Conservation (phyloP, 2,113 vertebrate genomes). For the Pollachius pollachius region DNA sequence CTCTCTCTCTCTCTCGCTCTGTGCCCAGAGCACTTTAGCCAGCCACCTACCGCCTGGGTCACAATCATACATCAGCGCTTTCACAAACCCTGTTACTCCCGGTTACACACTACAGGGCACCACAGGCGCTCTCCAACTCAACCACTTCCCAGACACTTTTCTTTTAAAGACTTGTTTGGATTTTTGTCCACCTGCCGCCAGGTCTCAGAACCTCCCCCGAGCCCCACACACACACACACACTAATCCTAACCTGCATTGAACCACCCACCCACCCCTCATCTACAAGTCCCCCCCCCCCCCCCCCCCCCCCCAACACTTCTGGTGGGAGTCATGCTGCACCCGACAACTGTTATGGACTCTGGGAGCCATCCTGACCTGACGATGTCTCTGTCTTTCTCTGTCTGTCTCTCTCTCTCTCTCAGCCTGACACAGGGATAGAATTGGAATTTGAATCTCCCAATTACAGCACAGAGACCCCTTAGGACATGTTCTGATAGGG, state of each 20-base stretch:
- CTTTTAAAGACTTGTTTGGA: too few relatives aligned
- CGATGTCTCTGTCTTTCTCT: slow-evolving; percentile 3
- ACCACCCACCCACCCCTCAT: too few relatives aligned
- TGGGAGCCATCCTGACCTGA: slow-evolving; percentile 29
- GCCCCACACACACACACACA: too few relatives aligned
- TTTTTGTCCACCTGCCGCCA: too few relatives aligned
- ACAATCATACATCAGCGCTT: too few relatives aligned
- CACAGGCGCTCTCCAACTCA: too few relatives aligned
- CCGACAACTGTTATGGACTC: slow-evolving; percentile 52
- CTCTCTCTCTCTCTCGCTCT: slow-evolving; percentile 4
- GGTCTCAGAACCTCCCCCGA: slow-evolving; percentile 8
- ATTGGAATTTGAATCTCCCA: slow-evolving; percentile 59
- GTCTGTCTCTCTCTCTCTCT: not conserved
- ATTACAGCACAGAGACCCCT: slow-evolving; percentile 54
- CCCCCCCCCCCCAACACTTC: not conserved
- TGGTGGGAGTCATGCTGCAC: not conserved
- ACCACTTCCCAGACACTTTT: too few relatives aligned
- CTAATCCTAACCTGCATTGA: too few relatives aligned
- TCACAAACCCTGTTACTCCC: too few relatives aligned
- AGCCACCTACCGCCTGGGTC: too few relatives aligned
- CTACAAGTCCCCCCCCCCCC: not conserved
- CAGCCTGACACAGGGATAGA: slow-evolving; percentile 28
- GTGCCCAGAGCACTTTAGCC: too few relatives aligned
- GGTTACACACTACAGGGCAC: too few relatives aligned
- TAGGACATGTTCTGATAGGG: slow-evolving; percentile 61